Evolutionary conservation across 1,140 invertebrate genomes (phyloP).

Genomic region (Drosophila orosa): DNA sequence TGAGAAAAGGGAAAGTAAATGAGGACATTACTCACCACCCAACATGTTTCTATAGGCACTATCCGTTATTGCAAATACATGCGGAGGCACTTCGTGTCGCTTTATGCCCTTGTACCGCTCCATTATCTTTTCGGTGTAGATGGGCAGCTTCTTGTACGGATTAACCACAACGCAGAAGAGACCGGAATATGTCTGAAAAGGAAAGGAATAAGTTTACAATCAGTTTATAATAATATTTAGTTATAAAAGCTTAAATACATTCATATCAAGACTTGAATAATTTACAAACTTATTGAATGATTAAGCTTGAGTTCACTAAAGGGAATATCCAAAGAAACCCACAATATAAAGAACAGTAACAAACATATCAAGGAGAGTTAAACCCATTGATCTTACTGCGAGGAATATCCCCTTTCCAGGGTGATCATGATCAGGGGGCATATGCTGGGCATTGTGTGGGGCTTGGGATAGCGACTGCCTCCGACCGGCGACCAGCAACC

Average conservation of each 20-base stretch:
- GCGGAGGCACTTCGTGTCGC: constrained; percentile 99
- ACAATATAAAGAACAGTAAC: background rate
- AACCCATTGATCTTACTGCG: background rate
- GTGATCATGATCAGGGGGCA: constrained; percentile 6
- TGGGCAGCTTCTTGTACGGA: constrained; percentile 99
- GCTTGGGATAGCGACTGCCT: background rate
- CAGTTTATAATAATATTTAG: background rate
- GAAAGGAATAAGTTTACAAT: constrained; percentile 30
- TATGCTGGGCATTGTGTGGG: constrained; percentile 1
- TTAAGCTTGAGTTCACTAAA: background rate
- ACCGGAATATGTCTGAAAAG: constrained; percentile 97
- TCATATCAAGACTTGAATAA: background rate
- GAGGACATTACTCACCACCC: constrained; percentile 91
- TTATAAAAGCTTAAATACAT: background rate
- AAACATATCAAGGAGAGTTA: background rate
- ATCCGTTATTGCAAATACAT: constrained; percentile 99
- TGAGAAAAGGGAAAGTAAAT: background rate
- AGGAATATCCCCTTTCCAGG: background rate
- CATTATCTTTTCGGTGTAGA: constrained; percentile 99
- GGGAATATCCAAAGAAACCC: background rate
- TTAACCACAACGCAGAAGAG: constrained; percentile 99
- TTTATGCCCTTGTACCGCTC: constrained; percentile 99
- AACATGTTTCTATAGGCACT: constrained; percentile 99
- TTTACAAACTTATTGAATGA: background rate
- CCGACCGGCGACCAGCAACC: constrained; percentile 10